Evolutionary conservation across 2,113 vertebrate genomes (phyloP).

Genomic region (Brachyhypopomus occidentalis): DNA sequence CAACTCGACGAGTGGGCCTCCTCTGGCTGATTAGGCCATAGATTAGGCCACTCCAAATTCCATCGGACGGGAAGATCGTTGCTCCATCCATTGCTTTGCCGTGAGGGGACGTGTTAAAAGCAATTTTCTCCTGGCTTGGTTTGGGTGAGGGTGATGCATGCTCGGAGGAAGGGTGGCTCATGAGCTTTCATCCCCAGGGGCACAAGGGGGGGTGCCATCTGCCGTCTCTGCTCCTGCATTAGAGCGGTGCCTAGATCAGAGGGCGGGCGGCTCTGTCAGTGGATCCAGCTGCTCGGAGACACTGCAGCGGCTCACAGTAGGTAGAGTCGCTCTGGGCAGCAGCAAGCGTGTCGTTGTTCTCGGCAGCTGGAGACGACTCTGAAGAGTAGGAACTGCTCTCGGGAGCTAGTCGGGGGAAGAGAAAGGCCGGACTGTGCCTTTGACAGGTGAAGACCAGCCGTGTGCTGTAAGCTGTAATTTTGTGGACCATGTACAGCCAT

Average conservation of each 20-base stretch:
- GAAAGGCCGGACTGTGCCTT: neutral
- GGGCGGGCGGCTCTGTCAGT: neutral
- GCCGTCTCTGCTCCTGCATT: constrained; percentile 12
- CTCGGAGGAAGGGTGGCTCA: neutral
- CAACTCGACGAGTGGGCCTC: neutral
- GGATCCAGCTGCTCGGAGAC: neutral
- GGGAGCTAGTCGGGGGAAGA: neutral
- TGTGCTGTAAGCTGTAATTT: neutral
- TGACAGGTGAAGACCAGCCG: no score
- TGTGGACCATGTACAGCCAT: neutral
- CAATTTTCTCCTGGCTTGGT: neutral
- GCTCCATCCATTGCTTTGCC: no score
- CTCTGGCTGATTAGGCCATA: neutral
- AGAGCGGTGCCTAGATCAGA: constrained; percentile 11
- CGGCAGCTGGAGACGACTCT: neutral
- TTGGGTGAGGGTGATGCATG: constrained; percentile 1
- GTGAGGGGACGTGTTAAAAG: neutral
- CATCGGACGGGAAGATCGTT: neutral
- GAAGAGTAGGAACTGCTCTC: neutral
- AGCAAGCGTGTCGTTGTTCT: neutral
- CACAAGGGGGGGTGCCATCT: constrained; percentile 35
- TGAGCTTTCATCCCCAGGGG: constrained; percentile 35
- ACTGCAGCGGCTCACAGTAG: neutral
- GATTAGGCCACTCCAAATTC: neutral
- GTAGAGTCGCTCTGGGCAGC: neutral